Percentiles rank a stretch among this genome's conserved stretches.
These are phyloP conservation scores for Cyphomyrus plagiostoma DNA, from an alignment of 2,113 vertebrate genomes.

Conservation along the genomic window DNA sequence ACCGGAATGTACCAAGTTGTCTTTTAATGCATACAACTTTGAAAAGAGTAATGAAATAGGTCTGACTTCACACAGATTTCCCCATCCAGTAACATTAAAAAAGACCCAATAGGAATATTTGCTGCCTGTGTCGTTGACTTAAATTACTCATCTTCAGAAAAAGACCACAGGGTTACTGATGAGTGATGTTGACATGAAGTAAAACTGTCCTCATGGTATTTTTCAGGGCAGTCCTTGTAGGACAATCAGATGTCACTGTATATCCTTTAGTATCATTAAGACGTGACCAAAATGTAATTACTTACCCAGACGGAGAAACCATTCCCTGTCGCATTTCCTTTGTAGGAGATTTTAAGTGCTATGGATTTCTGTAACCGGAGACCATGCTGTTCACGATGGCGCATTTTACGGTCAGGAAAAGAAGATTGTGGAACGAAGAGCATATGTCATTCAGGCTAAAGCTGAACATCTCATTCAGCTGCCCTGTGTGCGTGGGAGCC, in stretches of 20 bases:
- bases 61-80: background rate
- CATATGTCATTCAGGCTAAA: background rate
- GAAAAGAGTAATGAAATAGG: background rate
- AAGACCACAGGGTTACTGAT: background rate
- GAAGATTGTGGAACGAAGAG: background rate
- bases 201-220: background rate
- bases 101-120: background rate
- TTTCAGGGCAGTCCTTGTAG: background rate
- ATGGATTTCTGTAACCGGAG: conserved; percentile 18
- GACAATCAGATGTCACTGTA: background rate
- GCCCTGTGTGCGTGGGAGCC: background rate
- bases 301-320: background rate
- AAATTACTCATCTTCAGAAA: background rate
- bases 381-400: background rate
- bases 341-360: conserved; percentile 16
- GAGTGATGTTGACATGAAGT: background rate
- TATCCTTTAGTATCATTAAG: background rate
- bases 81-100: background rate
- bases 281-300: conserved; percentile 9
- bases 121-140: background rate
- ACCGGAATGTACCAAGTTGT: background rate
- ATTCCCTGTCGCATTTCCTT: background rate
- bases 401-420: conserved; percentile 2
- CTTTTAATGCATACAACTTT: background rate
- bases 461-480: background rate